phyloP scores from a whole-genome alignment of 2,113 vertebrate genomes.

The Ageneiosus marmoratus region DNA sequence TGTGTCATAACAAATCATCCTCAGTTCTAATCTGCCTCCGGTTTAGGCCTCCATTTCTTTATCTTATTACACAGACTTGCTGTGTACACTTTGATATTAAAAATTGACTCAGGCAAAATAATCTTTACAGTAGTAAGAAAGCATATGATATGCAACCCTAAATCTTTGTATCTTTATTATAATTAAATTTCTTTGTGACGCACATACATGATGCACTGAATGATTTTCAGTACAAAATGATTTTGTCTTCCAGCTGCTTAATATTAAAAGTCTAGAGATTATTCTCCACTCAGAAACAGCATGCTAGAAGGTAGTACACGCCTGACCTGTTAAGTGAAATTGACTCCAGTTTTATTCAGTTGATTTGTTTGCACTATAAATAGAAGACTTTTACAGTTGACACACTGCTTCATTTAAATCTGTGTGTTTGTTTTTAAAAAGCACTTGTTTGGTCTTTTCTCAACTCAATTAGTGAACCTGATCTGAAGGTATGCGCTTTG shows the following conservation, averaged over 20 bases:
- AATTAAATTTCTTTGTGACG: background rate
- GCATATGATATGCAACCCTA: background rate
- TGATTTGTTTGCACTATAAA: background rate
- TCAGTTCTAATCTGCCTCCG: background rate
- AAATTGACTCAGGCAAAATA: background rate
- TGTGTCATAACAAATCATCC: background rate
- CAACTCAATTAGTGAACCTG: background rate
- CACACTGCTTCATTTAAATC: background rate
- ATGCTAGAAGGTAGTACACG: background rate
- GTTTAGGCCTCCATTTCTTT: background rate
- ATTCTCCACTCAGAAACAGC: background rate
- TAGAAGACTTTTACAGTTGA: background rate
- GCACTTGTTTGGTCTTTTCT: background rate
- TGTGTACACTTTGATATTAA: background rate
- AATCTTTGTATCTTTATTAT: background rate
- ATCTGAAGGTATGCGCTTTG: conserved; percentile 4
- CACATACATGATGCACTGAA: background rate
- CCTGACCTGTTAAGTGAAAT: background rate
- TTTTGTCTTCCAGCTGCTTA: background rate
- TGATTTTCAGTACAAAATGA: background rate
- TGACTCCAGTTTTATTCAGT: background rate
- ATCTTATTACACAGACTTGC: background rate
- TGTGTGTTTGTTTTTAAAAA: no score
- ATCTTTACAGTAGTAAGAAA: background rate
- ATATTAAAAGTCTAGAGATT: background rate